Conservation (phyloP, 2,797 vertebrate genomes). For the Poeciliopsis paucimaculata region DNA sequence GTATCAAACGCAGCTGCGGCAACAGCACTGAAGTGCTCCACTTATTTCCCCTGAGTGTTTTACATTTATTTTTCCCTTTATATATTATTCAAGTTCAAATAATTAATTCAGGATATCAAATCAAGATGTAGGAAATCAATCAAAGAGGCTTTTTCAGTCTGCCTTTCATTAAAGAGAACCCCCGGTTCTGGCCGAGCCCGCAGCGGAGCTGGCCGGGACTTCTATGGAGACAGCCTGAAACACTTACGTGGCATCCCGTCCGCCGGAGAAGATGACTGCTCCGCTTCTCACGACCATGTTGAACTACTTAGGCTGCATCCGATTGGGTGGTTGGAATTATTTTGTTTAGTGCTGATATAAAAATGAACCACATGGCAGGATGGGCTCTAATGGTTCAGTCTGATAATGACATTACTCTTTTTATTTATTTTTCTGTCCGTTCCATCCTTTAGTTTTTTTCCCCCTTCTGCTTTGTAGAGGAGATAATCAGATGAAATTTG, state of each 20-base stretch:
- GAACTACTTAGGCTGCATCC: slow-evolving; percentile 79
- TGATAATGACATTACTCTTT: slow-evolving; percentile 56
- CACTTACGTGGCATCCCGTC: slow-evolving; percentile 78
- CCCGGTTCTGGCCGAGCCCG: slow-evolving; percentile 71
- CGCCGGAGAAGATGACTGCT: slow-evolving; percentile 66
- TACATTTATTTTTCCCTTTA: slow-evolving; percentile 84
- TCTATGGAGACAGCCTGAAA: slow-evolving; percentile 75
- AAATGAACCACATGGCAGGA: slow-evolving; percentile 73
- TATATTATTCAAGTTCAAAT: slow-evolving; percentile 87
- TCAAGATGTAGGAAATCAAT: slow-evolving; percentile 88
- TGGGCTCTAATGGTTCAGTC: slow-evolving; percentile 64
- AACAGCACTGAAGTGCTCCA: slow-evolving; percentile 62
- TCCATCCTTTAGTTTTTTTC: slow-evolving; percentile 16
- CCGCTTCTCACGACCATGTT: slow-evolving; percentile 65
- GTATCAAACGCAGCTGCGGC: slow-evolving; percentile 33
- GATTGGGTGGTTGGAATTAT: slow-evolving; percentile 80
- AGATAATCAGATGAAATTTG: slow-evolving; percentile 12
- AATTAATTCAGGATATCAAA: slow-evolving; percentile 89
- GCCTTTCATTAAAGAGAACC: slow-evolving; percentile 78
- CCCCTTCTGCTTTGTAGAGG: background rate
- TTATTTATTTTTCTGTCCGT: slow-evolving; percentile 29
- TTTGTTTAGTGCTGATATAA: slow-evolving; percentile 74
- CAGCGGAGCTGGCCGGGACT: slow-evolving; percentile 73
- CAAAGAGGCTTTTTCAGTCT: slow-evolving; percentile 78
- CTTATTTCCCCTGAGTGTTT: slow-evolving; percentile 77